Evolutionary conservation across 2,113 vertebrate genomes (phyloP).

Genomic region (Sebastes schlegelii): DNA sequence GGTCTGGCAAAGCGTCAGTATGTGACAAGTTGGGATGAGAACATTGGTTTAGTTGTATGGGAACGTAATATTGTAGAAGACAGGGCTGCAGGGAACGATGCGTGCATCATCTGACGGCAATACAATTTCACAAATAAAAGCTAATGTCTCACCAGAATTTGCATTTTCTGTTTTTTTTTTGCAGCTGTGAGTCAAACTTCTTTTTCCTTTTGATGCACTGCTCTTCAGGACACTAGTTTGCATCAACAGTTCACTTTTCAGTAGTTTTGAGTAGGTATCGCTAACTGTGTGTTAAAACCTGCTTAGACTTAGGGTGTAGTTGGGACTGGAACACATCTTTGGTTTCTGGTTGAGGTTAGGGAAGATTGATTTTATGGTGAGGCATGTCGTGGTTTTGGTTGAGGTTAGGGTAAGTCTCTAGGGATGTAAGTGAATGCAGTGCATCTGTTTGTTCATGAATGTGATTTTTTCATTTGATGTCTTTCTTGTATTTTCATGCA

Average conservation of each 20-base stretch:
- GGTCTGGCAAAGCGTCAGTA: no score
- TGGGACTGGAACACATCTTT: not conserved
- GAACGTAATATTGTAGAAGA: no score
- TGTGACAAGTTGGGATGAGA: no score
- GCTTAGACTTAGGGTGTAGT: not conserved
- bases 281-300: not conserved
- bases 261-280: no score
- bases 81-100: not conserved
- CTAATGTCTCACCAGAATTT: not conserved
- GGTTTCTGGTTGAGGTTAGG: not conserved
- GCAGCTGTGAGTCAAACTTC: constrained; percentile 3
- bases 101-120: not conserved
- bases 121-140: not conserved
- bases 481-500: not conserved
- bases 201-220: not conserved
- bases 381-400: not conserved
- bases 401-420: not conserved
- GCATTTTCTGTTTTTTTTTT: not conserved
- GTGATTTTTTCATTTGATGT: not conserved
- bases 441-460: not conserved
- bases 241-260: no score
- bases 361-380: not conserved
- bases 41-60: no score
- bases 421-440: not conserved
- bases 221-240: no score